Conservation (phyloP, 2,888 invertebrate genomes). For the Dicyrtomina minuta region DNA sequence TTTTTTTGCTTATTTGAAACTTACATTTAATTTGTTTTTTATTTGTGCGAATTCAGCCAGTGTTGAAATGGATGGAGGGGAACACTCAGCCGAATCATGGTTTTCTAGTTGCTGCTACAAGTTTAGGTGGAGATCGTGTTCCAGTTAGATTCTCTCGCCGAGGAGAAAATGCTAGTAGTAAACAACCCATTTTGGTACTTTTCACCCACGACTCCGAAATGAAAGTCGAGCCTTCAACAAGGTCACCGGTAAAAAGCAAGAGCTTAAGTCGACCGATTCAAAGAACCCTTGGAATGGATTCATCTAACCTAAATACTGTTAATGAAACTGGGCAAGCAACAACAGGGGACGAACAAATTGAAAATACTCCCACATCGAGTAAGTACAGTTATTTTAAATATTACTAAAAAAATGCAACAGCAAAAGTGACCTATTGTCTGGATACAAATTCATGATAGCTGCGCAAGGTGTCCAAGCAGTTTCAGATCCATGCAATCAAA, state of each 20-base stretch:
- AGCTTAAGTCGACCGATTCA: slow-evolving; percentile 14
- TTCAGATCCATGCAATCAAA: no score
- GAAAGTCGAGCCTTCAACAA: slow-evolving; percentile 36
- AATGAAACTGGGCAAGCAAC: background rate
- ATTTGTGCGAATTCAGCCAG: slow-evolving; percentile 56
- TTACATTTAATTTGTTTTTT: background rate
- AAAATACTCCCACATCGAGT: slow-evolving; percentile 49
- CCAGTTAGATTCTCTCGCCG: slow-evolving; percentile 61
- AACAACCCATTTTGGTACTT: slow-evolving; percentile 63
- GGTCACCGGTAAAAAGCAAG: background rate
- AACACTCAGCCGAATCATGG: slow-evolving; percentile 60
- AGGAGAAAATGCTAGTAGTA: slow-evolving; percentile 60
- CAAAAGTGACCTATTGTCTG: background rate
- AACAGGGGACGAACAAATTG: slow-evolving; percentile 33
- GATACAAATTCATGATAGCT: no score
- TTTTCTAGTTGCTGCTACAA: slow-evolving; percentile 62
- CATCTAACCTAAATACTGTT: background rate
- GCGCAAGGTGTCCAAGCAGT: no score
- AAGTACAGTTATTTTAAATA: slow-evolving; percentile 12
- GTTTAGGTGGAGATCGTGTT: slow-evolving; percentile 60
- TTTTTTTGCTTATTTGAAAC: background rate
- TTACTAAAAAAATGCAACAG: background rate
- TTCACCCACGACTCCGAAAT: slow-evolving; percentile 59
- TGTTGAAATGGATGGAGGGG: slow-evolving; percentile 63
- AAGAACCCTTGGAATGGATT: background rate